A percentile compares a stretch with the other conserved stretches of the same genome.
Conservation (phyloP, 2,113 vertebrate genomes). For the Acrocephalus arundinaceus region DNA sequence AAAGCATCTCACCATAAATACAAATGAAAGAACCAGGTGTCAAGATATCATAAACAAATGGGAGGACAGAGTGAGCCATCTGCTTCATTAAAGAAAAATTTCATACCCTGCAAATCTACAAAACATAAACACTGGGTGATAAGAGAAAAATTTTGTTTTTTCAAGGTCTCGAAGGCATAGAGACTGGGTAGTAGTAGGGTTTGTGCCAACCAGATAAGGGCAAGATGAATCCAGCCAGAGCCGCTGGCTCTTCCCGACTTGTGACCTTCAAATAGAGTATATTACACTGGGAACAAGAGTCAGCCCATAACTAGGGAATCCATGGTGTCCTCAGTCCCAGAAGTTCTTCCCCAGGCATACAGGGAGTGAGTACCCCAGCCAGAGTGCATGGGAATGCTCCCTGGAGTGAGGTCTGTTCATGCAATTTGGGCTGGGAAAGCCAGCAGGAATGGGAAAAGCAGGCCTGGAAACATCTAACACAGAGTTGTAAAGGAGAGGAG, state of each 20-base stretch:
- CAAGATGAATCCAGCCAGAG: background rate
- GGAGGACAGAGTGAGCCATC: constrained; percentile 24
- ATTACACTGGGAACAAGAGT: background rate
- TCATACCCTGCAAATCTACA: background rate
- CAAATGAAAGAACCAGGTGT: constrained; percentile 26
- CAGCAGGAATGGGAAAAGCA: constrained; percentile 7
- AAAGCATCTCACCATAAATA: constrained; percentile 18
- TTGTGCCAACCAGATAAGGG: background rate
- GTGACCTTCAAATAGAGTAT: background rate
- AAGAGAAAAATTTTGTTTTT: background rate
- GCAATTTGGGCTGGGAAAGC: background rate
- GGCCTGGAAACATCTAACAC: constrained; percentile 4
- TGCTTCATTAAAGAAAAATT: constrained; percentile 40
- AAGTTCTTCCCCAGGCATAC: background rate
- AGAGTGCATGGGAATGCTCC: background rate
- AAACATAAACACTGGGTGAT: constrained; percentile 8
- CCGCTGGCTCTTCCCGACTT: background rate
- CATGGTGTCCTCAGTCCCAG: background rate
- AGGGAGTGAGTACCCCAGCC: background rate
- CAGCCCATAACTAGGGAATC: background rate
- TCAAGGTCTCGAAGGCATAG: background rate
- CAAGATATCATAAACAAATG: constrained; percentile 31
- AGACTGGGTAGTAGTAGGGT: background rate
- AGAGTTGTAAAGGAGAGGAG: background rate
- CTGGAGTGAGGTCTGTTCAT: background rate